Conservation (phyloP, 2,888 invertebrate genomes). For the Drosophila antonietae region DNA sequence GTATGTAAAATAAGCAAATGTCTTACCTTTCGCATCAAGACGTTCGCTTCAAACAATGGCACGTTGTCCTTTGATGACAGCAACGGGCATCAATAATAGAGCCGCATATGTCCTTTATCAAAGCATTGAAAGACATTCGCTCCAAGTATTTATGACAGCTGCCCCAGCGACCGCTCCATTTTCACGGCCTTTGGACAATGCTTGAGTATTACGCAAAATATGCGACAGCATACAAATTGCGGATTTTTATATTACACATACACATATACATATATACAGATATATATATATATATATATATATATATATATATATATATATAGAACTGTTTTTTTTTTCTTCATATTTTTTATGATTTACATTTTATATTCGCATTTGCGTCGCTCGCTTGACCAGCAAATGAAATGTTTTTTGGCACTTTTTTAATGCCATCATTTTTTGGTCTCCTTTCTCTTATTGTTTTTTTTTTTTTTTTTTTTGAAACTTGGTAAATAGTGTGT, state of each 20-base stretch:
- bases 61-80: conserved; percentile 62
- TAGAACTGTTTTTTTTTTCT: background rate
- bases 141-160: conserved; percentile 64
- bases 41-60: conserved; percentile 70
- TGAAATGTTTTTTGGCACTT: conserved; percentile 67
- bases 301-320: background rate
- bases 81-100: conserved; percentile 68
- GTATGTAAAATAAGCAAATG: conserved; percentile 71
- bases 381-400: conserved; percentile 39
- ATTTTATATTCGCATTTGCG: conserved; percentile 39
- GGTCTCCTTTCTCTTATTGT: conserved; percentile 5
- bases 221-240: conserved; percentile 80
- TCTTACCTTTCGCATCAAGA: conserved; percentile 71
- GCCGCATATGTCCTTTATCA: conserved; percentile 66
- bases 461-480: conserved; percentile 2
- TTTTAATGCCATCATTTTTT: conserved; percentile 63
- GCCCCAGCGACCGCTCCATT: conserved; percentile 10
- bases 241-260: conserved; percentile 65
- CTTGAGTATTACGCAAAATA: conserved; percentile 68
- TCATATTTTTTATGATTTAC: conserved; percentile 60
- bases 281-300: background rate
- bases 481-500: conserved; percentile 64
- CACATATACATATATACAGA: conserved; percentile 9
- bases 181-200: conserved; percentile 55
- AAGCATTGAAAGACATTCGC: conserved; percentile 52